Percentiles rank a stretch among this genome's conserved stretches.
Conservation (phyloP, 1,140 invertebrate genomes). For the Plectrocnemia conspersa region DNA sequence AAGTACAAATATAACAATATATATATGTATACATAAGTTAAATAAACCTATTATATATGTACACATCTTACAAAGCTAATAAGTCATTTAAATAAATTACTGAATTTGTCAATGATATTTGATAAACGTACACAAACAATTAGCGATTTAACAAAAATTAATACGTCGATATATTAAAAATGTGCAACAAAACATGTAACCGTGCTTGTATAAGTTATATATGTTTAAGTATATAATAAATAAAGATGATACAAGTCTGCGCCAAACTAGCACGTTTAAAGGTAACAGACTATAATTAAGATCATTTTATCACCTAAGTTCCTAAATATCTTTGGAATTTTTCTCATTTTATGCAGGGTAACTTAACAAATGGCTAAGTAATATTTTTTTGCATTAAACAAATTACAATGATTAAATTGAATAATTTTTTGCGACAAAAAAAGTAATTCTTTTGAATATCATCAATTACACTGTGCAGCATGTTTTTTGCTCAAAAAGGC, state of each 20-base stretch:
- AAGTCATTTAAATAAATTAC: background rate
- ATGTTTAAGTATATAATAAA: background rate
- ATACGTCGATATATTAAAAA: constrained; percentile 1
- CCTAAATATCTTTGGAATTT: constrained; percentile 33
- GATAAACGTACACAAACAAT: background rate
- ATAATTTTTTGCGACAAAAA: background rate
- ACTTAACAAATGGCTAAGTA: constrained; percentile 33
- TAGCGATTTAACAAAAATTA: background rate
- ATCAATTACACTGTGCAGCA: background rate
- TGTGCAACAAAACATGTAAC: constrained; percentile 6
- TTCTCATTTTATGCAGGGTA: constrained; percentile 28
- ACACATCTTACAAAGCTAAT: constrained; percentile 2
- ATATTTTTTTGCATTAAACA: background rate
- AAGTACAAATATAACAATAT: constrained; percentile 10
- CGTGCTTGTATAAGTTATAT: background rate
- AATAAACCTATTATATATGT: constrained; percentile 1
- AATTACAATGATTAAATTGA: background rate
- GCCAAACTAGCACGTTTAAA: constrained; percentile 23
- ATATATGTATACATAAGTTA: constrained; percentile 17
- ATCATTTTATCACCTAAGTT: constrained; percentile 23
- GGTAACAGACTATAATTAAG: constrained; percentile 30
- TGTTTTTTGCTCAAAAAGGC: background rate
- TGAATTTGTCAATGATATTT: background rate
- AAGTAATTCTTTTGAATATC: background rate
- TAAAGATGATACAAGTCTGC: constrained; percentile 27